Evolutionary conservation across 2,797 vertebrate species (phyloP), one percentile per base, ranked within the genome.

Genomic region (Phrynocephalus vlangalii): DNA sequence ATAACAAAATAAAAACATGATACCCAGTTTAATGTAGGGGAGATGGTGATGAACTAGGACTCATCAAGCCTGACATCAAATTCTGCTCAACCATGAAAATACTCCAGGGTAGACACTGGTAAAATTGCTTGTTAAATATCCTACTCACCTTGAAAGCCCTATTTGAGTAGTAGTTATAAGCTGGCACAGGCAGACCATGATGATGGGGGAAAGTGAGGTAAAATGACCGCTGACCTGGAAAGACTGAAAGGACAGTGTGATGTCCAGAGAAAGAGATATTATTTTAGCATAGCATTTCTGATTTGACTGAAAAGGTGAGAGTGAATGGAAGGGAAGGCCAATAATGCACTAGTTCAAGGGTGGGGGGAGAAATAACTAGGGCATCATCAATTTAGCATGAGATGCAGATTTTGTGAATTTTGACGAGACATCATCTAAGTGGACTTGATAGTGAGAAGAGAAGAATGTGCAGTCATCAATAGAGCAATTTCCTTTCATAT

Each of bases 321-420:
- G 24, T 44, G 30, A 75, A 66, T 24, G 44, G 52, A 71, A 83
- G 33, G 28, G 68, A 38, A 75, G 56, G 52, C 72, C 71, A 84
- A 50, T 7, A 63, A 38, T 52, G 68, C 68, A 56, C 18, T 52
- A 24, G n/a, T 83, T 48, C 68, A 83, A 71, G 83, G 13, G 13
- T 0, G 13, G 26, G 44, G 60, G 8, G 63, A n/a, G n/a, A n/a
- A 63, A 60, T 38, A 75, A 63, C 83, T 38, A 63, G 71, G 52
- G 72, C 56, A 75, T 44, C 13, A 84, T 33, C 56, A 84, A 15
- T 84, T 84, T 84, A 84, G 52, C 56, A 44, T 52, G 44, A 75
- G 30, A 66, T 76, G 9, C 24, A 84, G 44, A 38, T 73, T 84
- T 73, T 38, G 30, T 38, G 38, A 60, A 44, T 84, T 44, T 76